Percentiles rank a stretch among this genome's conserved stretches.
Conservation (phyloP, 2,888 invertebrate genomes). For the Bedellia somnulentella region DNA sequence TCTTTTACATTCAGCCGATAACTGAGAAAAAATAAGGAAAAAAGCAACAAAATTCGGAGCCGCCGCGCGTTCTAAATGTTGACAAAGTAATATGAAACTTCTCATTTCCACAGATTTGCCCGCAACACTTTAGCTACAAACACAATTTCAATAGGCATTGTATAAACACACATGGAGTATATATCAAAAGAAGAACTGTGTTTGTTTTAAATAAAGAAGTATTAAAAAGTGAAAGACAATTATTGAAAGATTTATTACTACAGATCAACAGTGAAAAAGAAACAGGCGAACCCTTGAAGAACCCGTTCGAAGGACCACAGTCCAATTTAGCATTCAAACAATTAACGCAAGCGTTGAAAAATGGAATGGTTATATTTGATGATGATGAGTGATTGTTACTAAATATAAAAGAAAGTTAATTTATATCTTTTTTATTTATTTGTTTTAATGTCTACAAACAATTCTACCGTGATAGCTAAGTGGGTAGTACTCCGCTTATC, state of each 20-base stretch:
- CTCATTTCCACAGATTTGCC: constrained; percentile 43
- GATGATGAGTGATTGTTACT: too few relatives aligned
- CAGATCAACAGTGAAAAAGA: constrained; percentile 18
- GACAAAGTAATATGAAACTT: too few relatives aligned
- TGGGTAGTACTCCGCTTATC: too few relatives aligned
- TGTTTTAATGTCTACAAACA: too few relatives aligned
- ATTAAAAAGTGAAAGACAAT: constrained; percentile 20
- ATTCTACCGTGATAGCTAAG: too few relatives aligned
- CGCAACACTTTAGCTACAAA: constrained; percentile 42
- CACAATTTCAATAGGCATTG: constrained; percentile 40
- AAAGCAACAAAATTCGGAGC: too few relatives aligned
- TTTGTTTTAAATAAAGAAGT: constrained; percentile 34
- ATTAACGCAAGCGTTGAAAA: constrained; percentile 21
- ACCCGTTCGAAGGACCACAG: constrained; percentile 26
- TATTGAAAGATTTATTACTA: constrained; percentile 26
- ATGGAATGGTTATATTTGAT: too few relatives aligned
- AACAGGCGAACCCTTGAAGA: constrained; percentile 19
- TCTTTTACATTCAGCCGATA: too few relatives aligned
- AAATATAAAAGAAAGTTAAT: too few relatives aligned
- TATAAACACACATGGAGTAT: constrained; percentile 37
- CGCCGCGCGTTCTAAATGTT: too few relatives aligned
- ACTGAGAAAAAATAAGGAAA: too few relatives aligned
- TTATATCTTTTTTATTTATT: too few relatives aligned
- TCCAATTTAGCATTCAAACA: constrained; percentile 23
- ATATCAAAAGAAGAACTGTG: constrained; percentile 26